Evolutionary conservation across 2,113 vertebrate genomes (phyloP), one percentile per base, ranked within the genome.

Genomic region (Daboia siamensis): DNA sequence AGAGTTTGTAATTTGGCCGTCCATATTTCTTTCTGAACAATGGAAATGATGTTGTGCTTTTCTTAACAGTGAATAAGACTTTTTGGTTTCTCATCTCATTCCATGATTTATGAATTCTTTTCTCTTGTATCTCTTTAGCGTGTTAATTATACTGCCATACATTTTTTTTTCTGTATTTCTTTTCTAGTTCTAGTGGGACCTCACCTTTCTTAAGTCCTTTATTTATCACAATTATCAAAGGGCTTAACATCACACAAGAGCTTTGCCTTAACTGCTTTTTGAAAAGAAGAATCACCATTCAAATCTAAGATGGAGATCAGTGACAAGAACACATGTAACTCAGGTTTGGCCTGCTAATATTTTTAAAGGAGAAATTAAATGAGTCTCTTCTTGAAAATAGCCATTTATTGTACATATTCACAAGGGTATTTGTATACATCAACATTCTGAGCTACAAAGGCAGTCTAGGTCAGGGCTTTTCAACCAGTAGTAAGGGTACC

Each of bases 111-210:
- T 95, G 95, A 94, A 96, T 95, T 96, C 95, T 96, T 91, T 21
- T 86, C 91, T 93, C 91, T 93, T 95, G 88, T 94, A 95, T 95
- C 96, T 96, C 90, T 93, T 94, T 96, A 97, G 95, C 93, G 93
- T 87, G 95, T 92, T 96, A 96, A 98, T 97, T 97, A 96, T 91
- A 91, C 95, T 94, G 95, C 96, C 96, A 97, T 97, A 97, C 97
- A 96, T 51, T 95, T 97, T 93, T 93, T 96, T 90, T 97, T 39
- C 2, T 95, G 94, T 96, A 96, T 95, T 97, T 96, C 93, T 94
- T 96, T 91, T 96, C 96, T 94, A 95, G 88, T 94, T 95, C 94
- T 97, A 96, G 97, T 95, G 95, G 94, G 92, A 96, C 93, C 95
- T 95, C 93, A 94, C 95, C 94, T 96, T 96, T 96, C 94, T 95